A percentile compares a stretch with the other conserved stretches of the same genome.
Conservation (phyloP, 2,888 invertebrate species). For the Taphrorychus bicolor region DNA sequence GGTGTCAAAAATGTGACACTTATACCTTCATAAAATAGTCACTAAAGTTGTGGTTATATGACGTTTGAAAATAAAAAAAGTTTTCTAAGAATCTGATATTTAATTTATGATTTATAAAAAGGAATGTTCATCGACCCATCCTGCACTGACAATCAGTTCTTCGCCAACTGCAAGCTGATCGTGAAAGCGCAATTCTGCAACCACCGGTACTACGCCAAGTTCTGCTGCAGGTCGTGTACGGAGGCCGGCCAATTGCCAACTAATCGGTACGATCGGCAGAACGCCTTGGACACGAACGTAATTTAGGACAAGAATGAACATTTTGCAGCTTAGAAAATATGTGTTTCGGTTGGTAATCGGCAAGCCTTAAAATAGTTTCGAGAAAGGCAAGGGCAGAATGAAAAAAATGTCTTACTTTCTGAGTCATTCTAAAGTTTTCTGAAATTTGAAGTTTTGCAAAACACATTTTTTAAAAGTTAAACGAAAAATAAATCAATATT, state of each 20-base stretch:
- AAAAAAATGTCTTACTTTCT: too few species aligned
- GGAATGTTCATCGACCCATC: slow-evolving; percentile 77
- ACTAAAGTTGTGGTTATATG: too few species aligned
- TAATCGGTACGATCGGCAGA: slow-evolving; percentile 48
- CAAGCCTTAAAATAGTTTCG: background rate
- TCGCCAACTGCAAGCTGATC: slow-evolving; percentile 89
- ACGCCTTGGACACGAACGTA: slow-evolving; percentile 45
- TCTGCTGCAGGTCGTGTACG: slow-evolving; percentile 94
- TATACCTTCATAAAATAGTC: too few species aligned
- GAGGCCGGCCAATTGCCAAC: slow-evolving; percentile 77
- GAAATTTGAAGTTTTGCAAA: too few species aligned
- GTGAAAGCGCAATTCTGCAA: slow-evolving; percentile 83
- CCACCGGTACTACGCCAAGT: slow-evolving; percentile 90
- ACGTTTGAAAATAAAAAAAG: too few species aligned
- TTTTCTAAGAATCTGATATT: too few species aligned
- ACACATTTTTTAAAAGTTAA: too few species aligned
- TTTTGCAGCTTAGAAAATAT: background rate
- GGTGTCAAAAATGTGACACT: too few species aligned
- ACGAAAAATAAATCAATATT: too few species aligned
- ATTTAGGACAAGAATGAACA: slow-evolving; percentile 11
- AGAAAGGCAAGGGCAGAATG: background rate
- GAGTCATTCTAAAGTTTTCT: too few species aligned
- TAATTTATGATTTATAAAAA: slow-evolving; percentile 51
- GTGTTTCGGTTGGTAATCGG: background rate
- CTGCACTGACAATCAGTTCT: slow-evolving; percentile 87